Evolutionary conservation across 2,888 invertebrate species (phyloP).

Genomic region (Drosophila paracracens): DNA sequence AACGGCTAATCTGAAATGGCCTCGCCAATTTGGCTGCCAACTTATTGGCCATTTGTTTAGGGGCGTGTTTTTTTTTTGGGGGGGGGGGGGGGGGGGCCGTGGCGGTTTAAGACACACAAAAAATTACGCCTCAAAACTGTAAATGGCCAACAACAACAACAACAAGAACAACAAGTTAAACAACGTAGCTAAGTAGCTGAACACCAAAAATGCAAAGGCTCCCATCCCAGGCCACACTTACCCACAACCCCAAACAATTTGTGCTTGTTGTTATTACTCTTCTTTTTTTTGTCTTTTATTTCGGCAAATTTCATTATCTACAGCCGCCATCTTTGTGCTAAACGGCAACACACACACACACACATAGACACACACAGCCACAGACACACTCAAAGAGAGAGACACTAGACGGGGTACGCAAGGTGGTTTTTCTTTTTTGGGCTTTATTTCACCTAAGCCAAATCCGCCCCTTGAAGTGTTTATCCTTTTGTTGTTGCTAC

Average conservation of each 20-base stretch:
- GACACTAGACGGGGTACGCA: neutral
- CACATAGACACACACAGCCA: slow-evolving; percentile 9
- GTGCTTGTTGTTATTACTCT: neutral
- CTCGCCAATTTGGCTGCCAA: slow-evolving; percentile 64
- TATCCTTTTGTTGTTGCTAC: slow-evolving; percentile 65
- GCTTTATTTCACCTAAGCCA: slow-evolving; percentile 69
- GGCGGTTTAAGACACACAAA: slow-evolving; percentile 62
- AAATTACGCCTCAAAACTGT: slow-evolving; percentile 79
- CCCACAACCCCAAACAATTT: slow-evolving; percentile 1
- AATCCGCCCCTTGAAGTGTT: slow-evolving; percentile 82
- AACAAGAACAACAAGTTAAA: slow-evolving; percentile 9
- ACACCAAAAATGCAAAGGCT: slow-evolving; percentile 30
- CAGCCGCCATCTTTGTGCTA: slow-evolving; percentile 81
- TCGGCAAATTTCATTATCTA: slow-evolving; percentile 73
- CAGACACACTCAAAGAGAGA: neutral
- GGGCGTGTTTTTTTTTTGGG: neutral
- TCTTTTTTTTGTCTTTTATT: slow-evolving; percentile 53
- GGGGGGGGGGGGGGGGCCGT: slow-evolving; percentile 33
- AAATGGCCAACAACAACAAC: slow-evolving; percentile 64
- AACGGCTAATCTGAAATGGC: slow-evolving; percentile 72
- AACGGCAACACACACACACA: slow-evolving; percentile 60
- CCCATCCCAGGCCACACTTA: slow-evolving; percentile 3
- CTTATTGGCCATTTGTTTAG: slow-evolving; percentile 66
- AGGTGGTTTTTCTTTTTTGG: slow-evolving; percentile 29
- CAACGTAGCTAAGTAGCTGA: neutral